Evolutionary conservation across 92 coral and sea anemone genomes (phyloP), one percentile per base, ranked within the genome.

Genomic region (Diadumene lineata): DNA sequence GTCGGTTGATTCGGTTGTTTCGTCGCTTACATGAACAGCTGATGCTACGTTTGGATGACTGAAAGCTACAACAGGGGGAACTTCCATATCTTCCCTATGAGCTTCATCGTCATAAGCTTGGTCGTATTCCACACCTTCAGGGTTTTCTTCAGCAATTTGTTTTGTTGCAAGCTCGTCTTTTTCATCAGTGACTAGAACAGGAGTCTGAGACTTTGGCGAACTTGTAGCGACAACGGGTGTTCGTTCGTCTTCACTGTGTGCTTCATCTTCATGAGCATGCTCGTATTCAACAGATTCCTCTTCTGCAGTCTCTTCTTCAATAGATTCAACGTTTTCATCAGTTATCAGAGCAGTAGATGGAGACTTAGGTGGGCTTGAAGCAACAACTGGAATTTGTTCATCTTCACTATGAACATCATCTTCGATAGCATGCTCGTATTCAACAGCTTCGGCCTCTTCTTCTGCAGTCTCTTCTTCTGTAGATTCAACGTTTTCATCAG

Each of bases 401-500:
- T 22, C 28, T 64, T 67, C 81, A 29, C 78, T 78, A 7, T 33
- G 23, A 21, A 50, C 66, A 23, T 27, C 66, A 31, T 56, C 56
- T 21, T 51, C 31, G 0, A 26, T 19, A 8, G 51, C 18, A 72
- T 46, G 31, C 56, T 72, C 30, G 31, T 57, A n/a, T 4, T 57
- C 43, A 33, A 22, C 78, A n/a, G 11, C 17, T 1, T 31, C 29
- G 21, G 66, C 53, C 0, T 31, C 66, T 56, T 32, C 55, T 60
- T 73, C 78, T 8, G 51, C 7, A 13, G 13, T 13, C 13, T 72
- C 75, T 50, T 70, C 75, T 18, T 78, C 75, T 3, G 72, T 15
- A 34, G 67, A 38, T 34, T 56, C 75, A 56, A 67, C 66, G 22
- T 72, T 56, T 72, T 72, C 77, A 1, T 72, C 77, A 32, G 32